Evolutionary conservation across 2,888 invertebrate species (phyloP).

Genomic region (Acanthosepion esculentum): DNA sequence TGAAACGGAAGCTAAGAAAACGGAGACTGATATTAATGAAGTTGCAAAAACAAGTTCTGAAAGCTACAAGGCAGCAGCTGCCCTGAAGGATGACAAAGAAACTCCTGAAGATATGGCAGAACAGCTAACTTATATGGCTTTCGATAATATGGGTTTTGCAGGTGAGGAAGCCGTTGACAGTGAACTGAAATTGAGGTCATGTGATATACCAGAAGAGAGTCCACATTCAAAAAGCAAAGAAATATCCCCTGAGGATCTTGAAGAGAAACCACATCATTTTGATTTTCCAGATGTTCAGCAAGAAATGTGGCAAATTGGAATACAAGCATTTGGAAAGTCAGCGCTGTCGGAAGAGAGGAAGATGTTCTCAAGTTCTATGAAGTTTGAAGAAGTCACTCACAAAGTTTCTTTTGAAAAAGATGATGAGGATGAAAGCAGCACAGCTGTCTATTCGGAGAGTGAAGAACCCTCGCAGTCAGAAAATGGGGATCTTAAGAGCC

Average conservation of each 20-base stretch:
- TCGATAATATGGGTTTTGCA: slow-evolving; percentile 75
- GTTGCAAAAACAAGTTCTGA: slow-evolving; percentile 47
- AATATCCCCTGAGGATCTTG: slow-evolving; percentile 68
- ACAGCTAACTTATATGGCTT: slow-evolving; percentile 72
- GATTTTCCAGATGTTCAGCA: slow-evolving; percentile 62
- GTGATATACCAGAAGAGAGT: neutral
- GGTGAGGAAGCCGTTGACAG: slow-evolving; percentile 66
- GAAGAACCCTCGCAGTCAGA: slow-evolving; percentile 40
- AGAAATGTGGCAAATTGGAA: slow-evolving; percentile 69
- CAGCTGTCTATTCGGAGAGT: slow-evolving; percentile 36
- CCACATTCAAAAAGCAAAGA: slow-evolving; percentile 53
- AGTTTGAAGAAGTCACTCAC: slow-evolving; percentile 47
- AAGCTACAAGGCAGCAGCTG: neutral
- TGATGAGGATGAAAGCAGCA: neutral
- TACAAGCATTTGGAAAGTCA: slow-evolving; percentile 15
- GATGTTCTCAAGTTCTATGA: slow-evolving; percentile 43
- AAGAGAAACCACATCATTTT: slow-evolving; percentile 62
- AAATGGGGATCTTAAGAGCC: slow-evolving; percentile 24
- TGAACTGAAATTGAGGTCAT: slow-evolving; percentile 2
- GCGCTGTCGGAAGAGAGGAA: slow-evolving; percentile 34
- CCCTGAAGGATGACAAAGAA: neutral
- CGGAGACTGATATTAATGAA: slow-evolving; percentile 51
- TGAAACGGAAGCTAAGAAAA: slow-evolving; percentile 34
- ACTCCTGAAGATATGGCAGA: slow-evolving; percentile 52
- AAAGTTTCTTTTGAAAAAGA: slow-evolving; percentile 45